Evolutionary conservation across 1,140 invertebrate genomes (phyloP).

Genomic region (Aradophagus sp.): DNA sequence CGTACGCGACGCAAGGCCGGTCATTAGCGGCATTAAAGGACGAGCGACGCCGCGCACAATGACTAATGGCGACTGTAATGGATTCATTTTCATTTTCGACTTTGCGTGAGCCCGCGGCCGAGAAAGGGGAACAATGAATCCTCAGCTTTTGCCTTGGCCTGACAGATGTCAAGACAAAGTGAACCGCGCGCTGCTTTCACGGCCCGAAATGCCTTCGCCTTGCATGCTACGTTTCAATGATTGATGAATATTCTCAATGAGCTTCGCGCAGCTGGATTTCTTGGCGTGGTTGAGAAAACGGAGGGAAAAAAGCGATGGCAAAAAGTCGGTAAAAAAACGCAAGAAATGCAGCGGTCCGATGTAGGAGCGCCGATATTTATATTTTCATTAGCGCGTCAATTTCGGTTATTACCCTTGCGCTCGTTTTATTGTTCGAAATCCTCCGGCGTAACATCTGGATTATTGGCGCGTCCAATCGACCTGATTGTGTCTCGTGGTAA

Average conservation of each 20-base stretch:
- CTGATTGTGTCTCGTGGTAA: not conserved
- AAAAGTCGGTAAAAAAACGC: conserved; percentile 30
- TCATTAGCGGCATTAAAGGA: conserved; percentile 57
- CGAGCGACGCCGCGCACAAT: conserved; percentile 38
- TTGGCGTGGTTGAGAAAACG: conserved; percentile 11
- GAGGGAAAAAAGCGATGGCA: conserved; percentile 10
- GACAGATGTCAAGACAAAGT: conserved; percentile 73
- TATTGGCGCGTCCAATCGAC: not conserved
- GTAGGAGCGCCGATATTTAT: conserved; percentile 47
- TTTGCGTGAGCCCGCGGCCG: conserved; percentile 39
- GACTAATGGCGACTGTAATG: conserved; percentile 60
- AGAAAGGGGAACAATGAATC: conserved; percentile 55
- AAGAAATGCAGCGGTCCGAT: conserved; percentile 10
- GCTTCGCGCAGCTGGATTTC: conserved; percentile 69
- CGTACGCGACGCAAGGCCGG: conserved; percentile 39
- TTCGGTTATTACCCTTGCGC: conserved; percentile 6
- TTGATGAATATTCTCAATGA: conserved; percentile 72
- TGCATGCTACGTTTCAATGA: conserved; percentile 71
- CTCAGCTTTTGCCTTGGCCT: conserved; percentile 44
- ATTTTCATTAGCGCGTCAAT: conserved; percentile 46
- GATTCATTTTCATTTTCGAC: conserved; percentile 58
- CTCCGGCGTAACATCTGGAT: conserved; percentile 13
- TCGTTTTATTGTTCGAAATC: conserved; percentile 2
- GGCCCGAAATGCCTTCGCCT: conserved; percentile 52
- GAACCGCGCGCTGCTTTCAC: conserved; percentile 57